A percentile compares a stretch with the other conserved stretches of the same genome.
phyloP scores from a whole-genome alignment of 2,797 vertebrate genomes.

The Pantherophis alleghaniensis region DNA sequence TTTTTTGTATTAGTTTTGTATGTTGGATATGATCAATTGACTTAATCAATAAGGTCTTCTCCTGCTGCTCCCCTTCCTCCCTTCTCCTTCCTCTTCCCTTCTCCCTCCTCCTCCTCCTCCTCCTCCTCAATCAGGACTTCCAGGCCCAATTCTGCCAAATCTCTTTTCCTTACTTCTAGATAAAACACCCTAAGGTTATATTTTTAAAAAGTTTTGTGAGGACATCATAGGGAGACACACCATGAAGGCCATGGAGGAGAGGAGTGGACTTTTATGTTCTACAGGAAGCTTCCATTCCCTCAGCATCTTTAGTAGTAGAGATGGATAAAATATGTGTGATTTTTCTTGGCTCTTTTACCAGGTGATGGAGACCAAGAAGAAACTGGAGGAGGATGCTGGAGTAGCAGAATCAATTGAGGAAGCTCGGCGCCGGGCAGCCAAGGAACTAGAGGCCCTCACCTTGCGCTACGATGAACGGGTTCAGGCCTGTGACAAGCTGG shows the following conservation, averaged over 20 bases:
- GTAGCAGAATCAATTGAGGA: slow-evolving; percentile 83
- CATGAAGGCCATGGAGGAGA: neutral
- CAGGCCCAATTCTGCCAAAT: neutral
- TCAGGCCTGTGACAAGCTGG: slow-evolving; percentile 82
- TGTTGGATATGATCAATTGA: neutral
- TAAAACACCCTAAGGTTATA: neutral
- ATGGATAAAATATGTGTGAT: neutral
- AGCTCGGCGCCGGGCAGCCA: slow-evolving; percentile 78
- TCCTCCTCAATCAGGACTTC: neutral
- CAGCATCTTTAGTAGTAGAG: neutral
- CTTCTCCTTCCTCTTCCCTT: too few species aligned
- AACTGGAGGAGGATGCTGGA: slow-evolving; percentile 83
- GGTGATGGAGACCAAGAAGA: slow-evolving; percentile 82
- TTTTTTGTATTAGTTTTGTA: neutral
- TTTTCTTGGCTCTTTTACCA: neutral
- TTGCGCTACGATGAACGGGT: slow-evolving; percentile 81
- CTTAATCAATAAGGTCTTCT: neutral
- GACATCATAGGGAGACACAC: too few species aligned
- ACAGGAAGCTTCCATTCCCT: neutral
- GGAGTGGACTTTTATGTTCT: neutral
- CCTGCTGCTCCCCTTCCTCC: neutral
- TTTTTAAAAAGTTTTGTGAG: neutral
- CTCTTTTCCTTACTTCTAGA: neutral
- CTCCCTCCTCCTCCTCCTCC: neutral
- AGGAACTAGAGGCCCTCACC: slow-evolving; percentile 80